These are phyloP conservation scores for Crambe crambe DNA, from an alignment of 37 sponge, comb jelly and placozoan genomes.

Conservation along the genomic window DNA sequence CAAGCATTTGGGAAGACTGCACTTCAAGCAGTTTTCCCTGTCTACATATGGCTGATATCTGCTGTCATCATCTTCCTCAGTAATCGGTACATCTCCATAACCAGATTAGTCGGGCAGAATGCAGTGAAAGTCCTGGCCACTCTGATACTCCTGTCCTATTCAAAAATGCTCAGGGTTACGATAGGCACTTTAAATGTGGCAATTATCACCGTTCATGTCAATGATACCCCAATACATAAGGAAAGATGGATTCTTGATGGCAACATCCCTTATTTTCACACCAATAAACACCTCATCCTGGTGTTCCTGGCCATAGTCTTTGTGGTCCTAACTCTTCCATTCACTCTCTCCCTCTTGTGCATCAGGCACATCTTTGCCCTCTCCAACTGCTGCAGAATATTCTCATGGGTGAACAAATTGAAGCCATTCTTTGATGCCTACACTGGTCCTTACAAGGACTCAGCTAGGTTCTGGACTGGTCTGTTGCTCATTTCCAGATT, in stretches of 20 bases:
- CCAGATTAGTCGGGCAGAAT: slow-evolving; percentile 4
- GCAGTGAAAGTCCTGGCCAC: slow-evolving; percentile 24
- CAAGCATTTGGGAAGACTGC: slow-evolving; percentile 11
- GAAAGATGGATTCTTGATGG: slow-evolving; percentile 20
- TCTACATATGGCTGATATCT: slow-evolving; percentile 30
- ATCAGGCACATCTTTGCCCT: not conserved
- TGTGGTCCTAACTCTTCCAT: not conserved
- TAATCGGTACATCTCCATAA: not conserved
- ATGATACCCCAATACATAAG: not conserved
- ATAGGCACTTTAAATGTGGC: not conserved
- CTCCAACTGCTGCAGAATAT: not conserved
- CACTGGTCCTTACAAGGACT: slow-evolving; percentile 9
- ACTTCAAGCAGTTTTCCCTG: slow-evolving; percentile 18
- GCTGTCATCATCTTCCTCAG: slow-evolving; percentile 7
- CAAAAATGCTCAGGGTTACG: slow-evolving; percentile 12
- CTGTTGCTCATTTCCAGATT: not conserved
- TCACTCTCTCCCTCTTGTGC: slow-evolving; percentile 2
- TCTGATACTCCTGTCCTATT: slow-evolving; percentile 17
- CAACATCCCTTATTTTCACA: slow-evolving; percentile 18
- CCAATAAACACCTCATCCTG: not conserved
- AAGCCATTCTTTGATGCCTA: slow-evolving; percentile 29
- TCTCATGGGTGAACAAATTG: slow-evolving; percentile 3
- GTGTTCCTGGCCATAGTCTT: not conserved
- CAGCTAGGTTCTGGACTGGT: slow-evolving; percentile 5
- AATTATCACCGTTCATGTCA: not conserved